These are phyloP conservation scores for Ditylenchus weischeri DNA, from an alignment of 2,888 invertebrate genomes.

Conservation along the genomic window DNA sequence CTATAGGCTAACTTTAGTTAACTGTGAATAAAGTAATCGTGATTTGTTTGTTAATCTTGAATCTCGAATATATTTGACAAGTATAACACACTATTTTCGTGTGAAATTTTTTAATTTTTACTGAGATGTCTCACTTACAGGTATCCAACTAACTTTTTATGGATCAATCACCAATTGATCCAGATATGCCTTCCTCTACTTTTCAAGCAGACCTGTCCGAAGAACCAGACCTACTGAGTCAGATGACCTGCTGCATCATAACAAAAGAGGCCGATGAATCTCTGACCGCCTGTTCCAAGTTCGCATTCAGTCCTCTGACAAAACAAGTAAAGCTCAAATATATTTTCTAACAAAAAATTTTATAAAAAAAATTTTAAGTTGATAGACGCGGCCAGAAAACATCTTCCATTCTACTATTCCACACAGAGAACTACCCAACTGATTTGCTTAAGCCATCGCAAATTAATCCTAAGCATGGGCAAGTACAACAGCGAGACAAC, in stretches of 20 bases:
- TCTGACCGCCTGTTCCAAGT: background rate
- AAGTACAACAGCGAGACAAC: slow-evolving; percentile 15
- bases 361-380: background rate
- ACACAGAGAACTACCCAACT: background rate
- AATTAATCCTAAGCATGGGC: slow-evolving; percentile 12
- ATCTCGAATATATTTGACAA: too few species aligned
- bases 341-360: too few species aligned
- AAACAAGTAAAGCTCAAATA: background rate
- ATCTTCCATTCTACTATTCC: slow-evolving; percentile 4
- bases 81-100: too few species aligned
- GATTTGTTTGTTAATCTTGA: too few species aligned
- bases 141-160: too few species aligned
- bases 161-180: too few species aligned
- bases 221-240: background rate
- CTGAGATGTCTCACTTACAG: too few species aligned
- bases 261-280: background rate
- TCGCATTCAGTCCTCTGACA: background rate
- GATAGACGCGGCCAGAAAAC: background rate
- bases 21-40: too few species aligned
- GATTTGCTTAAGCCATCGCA: slow-evolving; percentile 15
- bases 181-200: too few species aligned
- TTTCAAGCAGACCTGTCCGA: background rate
- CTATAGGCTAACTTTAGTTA: too few species aligned
- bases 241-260: background rate
- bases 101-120: too few species aligned